Evolutionary conservation across 2,888 invertebrate genomes (phyloP).

Genomic region (Heliconius cydno): DNA sequence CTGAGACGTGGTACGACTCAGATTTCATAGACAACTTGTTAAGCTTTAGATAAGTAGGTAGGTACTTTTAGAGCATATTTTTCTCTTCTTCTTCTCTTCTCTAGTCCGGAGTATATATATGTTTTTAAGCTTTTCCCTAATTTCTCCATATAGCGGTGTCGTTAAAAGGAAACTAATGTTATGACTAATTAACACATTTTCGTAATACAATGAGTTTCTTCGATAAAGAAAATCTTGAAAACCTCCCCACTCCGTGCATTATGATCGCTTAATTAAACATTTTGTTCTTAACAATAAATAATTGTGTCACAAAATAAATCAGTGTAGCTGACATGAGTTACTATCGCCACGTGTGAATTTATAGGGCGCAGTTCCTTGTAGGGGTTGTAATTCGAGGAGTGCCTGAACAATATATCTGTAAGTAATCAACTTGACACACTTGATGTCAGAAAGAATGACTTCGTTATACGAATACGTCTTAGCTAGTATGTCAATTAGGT

Average conservation of each 20-base stretch:
- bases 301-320: slow-evolving; percentile 58
- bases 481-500: not conserved
- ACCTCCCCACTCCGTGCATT: not conserved
- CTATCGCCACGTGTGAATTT: slow-evolving; percentile 64
- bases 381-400: slow-evolving; percentile 38
- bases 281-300: slow-evolving; percentile 30
- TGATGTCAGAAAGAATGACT: slow-evolving; percentile 1
- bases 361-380: slow-evolving; percentile 56
- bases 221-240: not conserved
- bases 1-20: slow-evolving; percentile 33
- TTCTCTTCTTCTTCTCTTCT: no score
- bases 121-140: no score
- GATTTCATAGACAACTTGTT: slow-evolving; percentile 10
- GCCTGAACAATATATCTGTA: slow-evolving; percentile 30
- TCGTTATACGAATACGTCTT: not conserved
- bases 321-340: slow-evolving; percentile 66
- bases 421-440: slow-evolving; percentile 31
- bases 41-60: no score
- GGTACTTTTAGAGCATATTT: no score
- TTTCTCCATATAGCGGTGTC: no score
- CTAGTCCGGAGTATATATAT: no score
- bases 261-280: slow-evolving; percentile 10
- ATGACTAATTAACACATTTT: not conserved
- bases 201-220: not conserved
- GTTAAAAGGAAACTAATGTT: no score